phyloP scores from a whole-genome alignment of 1,140 invertebrate genomes.

The Brachionus rubens region DNA sequence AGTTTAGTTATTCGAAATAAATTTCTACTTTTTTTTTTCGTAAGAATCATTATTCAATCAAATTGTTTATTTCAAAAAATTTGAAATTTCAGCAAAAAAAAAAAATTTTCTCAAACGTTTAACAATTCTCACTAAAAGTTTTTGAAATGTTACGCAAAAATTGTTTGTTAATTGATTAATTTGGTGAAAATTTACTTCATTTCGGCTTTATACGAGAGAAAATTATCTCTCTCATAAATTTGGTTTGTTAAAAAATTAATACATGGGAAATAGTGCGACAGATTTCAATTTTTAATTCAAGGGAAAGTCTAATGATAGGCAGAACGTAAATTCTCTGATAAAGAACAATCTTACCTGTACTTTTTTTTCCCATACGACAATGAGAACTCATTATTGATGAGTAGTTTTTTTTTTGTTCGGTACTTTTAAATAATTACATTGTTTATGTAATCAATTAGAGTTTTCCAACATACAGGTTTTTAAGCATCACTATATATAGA shows the following conservation, averaged over 20 bases:
- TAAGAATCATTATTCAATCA: slow-evolving; percentile 27
- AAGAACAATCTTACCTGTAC: not conserved
- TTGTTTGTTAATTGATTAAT: slow-evolving; percentile 27
- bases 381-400: slow-evolving; percentile 45
- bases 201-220: not conserved
- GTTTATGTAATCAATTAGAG: too few relatives aligned
- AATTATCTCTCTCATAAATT: slow-evolving; percentile 19
- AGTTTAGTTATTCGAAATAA: not conserved
- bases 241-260: not conserved
- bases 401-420: too few relatives aligned
- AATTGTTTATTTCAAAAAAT: slow-evolving; percentile 11
- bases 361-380: slow-evolving; percentile 23
- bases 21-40: not conserved
- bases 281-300: not conserved
- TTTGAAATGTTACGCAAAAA: slow-evolving; percentile 15
- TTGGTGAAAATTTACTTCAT: slow-evolving; percentile 25
- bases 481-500: not conserved
- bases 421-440: slow-evolving; percentile 43
- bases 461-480: too few relatives aligned
- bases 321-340: slow-evolving; percentile 12
- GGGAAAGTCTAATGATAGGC: not conserved
- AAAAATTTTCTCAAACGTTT: slow-evolving; percentile 9
- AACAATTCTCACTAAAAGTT: slow-evolving; percentile 24
- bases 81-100: not conserved
- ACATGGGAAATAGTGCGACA: slow-evolving; percentile 13